These are phyloP conservation scores for Poecilia picta DNA, from an alignment of 2,797 vertebrate species.

Conservation along the genomic window DNA sequence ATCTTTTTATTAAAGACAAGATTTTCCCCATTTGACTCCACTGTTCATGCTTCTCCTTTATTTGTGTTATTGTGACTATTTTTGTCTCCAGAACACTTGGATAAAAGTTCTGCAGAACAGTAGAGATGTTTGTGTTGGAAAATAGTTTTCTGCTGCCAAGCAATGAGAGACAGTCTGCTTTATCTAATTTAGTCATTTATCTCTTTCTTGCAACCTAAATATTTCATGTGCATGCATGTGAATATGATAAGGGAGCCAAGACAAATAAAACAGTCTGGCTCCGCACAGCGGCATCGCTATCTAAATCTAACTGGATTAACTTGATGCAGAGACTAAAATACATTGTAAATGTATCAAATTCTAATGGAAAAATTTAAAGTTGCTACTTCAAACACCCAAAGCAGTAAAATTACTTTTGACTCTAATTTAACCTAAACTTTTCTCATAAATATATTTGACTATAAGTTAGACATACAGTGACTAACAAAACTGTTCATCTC, in stretches of 20 bases:
- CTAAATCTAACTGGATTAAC: neutral
- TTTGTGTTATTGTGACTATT: neutral
- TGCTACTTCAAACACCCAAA: neutral
- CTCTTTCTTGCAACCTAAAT: neutral
- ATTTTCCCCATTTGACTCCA: neutral
- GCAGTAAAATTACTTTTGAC: neutral
- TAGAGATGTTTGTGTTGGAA: neutral
- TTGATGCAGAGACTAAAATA: neutral
- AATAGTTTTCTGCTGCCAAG: neutral
- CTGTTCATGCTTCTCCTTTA: neutral
- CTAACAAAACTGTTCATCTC: neutral
- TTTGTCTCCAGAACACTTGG: neutral
- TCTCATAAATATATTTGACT: neutral
- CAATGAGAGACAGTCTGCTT: neutral
- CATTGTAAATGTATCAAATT: conserved; percentile 9
- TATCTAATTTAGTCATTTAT: neutral
- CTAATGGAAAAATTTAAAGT: neutral
- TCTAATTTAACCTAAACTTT: neutral
- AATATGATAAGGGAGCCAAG: neutral
- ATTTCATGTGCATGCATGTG: neutral
- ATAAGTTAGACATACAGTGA: neutral
- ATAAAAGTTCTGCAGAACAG: too few relatives aligned
- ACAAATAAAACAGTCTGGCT: neutral
- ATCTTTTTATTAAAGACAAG: neutral
- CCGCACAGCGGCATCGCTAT: neutral